These are phyloP conservation scores for Anagrus nilaparvatae DNA, from an alignment of 1,140 invertebrate genomes.

Conservation along the genomic window DNA sequence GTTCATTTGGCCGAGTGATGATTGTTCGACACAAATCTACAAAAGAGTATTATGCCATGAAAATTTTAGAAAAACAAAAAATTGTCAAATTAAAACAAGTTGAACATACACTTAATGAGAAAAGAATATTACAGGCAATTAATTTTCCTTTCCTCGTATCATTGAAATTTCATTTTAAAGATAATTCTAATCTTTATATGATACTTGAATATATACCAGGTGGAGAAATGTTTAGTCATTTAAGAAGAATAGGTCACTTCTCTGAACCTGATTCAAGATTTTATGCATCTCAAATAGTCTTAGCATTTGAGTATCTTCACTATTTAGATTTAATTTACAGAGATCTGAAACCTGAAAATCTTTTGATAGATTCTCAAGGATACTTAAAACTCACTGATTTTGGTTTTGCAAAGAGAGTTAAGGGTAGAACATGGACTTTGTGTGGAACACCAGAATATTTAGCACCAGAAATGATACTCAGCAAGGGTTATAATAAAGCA, in stretches of 20 bases:
- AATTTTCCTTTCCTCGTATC: conserved; percentile 95
- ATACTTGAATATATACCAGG: conserved; percentile 96
- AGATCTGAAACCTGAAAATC: conserved; percentile 98
- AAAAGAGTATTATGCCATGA: conserved; percentile 98
- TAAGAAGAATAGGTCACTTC: conserved; percentile 89
- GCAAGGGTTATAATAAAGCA: conserved; percentile 96
- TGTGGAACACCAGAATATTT: conserved; percentile 98
- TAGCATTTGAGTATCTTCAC: conserved; percentile 99
- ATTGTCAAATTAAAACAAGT: conserved; percentile 95
- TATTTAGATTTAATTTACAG: conserved; percentile 98
- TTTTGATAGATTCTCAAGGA: conserved; percentile 94
- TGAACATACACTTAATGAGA: conserved; percentile 96
- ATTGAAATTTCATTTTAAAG: conserved; percentile 94
- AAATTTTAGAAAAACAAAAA: conserved; percentile 98
- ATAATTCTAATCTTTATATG: conserved; percentile 99
- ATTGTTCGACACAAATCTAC: conserved; percentile 96
- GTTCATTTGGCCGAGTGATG: conserved; percentile 98
- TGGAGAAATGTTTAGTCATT: conserved; percentile 97
- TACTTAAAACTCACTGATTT: conserved; percentile 99
- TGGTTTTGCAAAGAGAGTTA: conserved; percentile 97
- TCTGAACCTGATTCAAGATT: conserved; percentile 97
- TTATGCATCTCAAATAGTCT: conserved; percentile 98
- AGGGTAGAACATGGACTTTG: conserved; percentile 98
- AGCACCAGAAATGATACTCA: conserved; percentile 95
- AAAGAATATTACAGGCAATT: conserved; percentile 93